Percentiles rank a stretch among this genome's conserved stretches.
Evolutionary conservation across 2,797 vertebrate genomes (phyloP).

Genomic region (Spheniscus humboldti): DNA sequence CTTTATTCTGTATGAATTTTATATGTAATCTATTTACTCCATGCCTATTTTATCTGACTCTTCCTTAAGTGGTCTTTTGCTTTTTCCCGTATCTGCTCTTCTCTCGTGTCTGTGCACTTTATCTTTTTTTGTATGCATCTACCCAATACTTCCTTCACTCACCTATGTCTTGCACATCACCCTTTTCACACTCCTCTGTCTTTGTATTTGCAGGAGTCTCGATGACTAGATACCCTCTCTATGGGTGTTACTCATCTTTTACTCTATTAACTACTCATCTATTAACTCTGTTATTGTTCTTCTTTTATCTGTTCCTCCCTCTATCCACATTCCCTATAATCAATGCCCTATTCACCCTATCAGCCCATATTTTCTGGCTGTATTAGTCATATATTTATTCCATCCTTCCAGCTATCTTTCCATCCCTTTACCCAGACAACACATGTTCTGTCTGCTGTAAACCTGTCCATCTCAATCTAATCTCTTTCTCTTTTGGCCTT

Average conservation of each 20-base stretch:
- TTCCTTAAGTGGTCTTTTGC: not conserved
- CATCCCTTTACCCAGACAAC: not conserved
- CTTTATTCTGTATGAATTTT: not conserved
- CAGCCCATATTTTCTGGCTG: not conserved
- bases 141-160: not conserved
- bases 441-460: not conserved
- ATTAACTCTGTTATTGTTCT: not conserved
- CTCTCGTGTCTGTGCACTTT: not conserved
- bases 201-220: not conserved
- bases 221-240: not conserved
- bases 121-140: not conserved
- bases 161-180: not conserved
- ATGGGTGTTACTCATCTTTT: not conserved
- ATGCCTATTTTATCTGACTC: not conserved
- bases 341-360: not conserved
- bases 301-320: not conserved
- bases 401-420: not conserved
- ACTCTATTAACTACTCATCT: not conserved
- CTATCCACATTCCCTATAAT: not conserved
- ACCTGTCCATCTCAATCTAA: not conserved
- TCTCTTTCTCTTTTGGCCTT: not conserved
- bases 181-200: not conserved
- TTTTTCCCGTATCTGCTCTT: not conserved
- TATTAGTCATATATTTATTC: not conserved
- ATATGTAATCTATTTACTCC: not conserved